Percentiles rank a stretch among this genome's conserved stretches.
Evolutionary conservation across 2,113 vertebrate species (phyloP).

Genomic region (Pionites leucogaster): DNA sequence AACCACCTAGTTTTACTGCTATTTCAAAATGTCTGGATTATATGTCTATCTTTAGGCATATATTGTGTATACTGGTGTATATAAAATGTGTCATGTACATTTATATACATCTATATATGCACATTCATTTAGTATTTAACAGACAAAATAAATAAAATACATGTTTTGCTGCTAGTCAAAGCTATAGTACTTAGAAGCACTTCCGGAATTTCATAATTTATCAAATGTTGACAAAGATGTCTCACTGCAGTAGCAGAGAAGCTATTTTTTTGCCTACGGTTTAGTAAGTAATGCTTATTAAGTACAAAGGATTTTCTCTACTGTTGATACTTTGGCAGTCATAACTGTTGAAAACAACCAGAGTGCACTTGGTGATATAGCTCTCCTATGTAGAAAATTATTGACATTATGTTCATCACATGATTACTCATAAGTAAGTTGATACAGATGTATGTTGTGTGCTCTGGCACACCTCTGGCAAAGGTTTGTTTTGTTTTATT

Average conservation of each 20-base stretch:
- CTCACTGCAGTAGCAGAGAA: background rate
- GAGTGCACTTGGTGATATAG: background rate
- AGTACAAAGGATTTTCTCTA: background rate
- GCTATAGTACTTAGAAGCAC: background rate
- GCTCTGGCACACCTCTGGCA: background rate
- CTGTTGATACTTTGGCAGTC: background rate
- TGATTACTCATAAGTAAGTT: background rate
- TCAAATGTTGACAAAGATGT: background rate
- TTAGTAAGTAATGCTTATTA: background rate
- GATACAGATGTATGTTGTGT: background rate
- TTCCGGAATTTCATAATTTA: slow-evolving; percentile 11
- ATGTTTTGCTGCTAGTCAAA: slow-evolving; percentile 59
- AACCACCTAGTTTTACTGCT: slow-evolving; percentile 1
- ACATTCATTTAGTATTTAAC: background rate
- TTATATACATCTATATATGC: background rate
- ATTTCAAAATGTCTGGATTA: background rate
- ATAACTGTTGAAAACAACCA: background rate
- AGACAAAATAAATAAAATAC: background rate
- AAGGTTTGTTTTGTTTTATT: background rate
- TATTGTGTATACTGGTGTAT: background rate
- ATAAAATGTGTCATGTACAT: background rate
- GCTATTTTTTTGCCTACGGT: background rate
- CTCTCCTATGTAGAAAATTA: background rate
- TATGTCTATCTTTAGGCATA: background rate
- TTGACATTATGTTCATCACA: background rate